Base-by-base conservation (phyloP, 2,113 vertebrate species). In the Turdus rufiventris region DNA sequence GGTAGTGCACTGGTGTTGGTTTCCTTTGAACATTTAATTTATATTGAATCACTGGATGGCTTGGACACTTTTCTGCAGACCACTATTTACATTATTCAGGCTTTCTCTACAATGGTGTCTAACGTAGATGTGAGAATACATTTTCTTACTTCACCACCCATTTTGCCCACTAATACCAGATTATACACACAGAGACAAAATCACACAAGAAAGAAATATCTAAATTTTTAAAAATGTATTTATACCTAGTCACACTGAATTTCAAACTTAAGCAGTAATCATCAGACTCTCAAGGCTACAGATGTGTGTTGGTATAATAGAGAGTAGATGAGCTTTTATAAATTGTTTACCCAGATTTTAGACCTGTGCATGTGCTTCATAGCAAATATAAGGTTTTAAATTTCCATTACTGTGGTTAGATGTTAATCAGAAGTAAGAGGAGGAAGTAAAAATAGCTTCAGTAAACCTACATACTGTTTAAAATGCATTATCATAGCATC, bases 371-470 rank as follows among this genome's bases (percentile, higher is more conserved):
- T 1, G 1, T 51, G 26, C 43, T 47, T 73, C 8, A 74, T 88
- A 85, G 38, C 13, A 83, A 81, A 75, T 73, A 40, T 4, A 47
- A 70, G 15, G 9, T 70, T 94, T 94, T 88, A 70, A 42, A 83
- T 79, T 95, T 95, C 62, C 3, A 6, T 61, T 83, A 43, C 58
- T 66, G 31, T 1, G 13, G 74, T 85, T 94, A 80, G 54, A 60
- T 83, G 50, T 88, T 88, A 79, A 80, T 94, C 58, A 88, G 87
- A 89, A 82, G n/a, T 61, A 85, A 88, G 62, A 92, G 56, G 70
- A 85, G 51, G 71, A 92, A 91, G 93, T 65, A 66, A 85, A 94
- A 89, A 92, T 89, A 97, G 68, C 58, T 94, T 17, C 50, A 70
- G 50, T 48, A 54, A 92, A 82, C 84, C 66, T 82, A 66, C 72